Evolutionary conservation across 1,140 invertebrate genomes (phyloP).

Genomic region (Zaprionus capensis): DNA sequence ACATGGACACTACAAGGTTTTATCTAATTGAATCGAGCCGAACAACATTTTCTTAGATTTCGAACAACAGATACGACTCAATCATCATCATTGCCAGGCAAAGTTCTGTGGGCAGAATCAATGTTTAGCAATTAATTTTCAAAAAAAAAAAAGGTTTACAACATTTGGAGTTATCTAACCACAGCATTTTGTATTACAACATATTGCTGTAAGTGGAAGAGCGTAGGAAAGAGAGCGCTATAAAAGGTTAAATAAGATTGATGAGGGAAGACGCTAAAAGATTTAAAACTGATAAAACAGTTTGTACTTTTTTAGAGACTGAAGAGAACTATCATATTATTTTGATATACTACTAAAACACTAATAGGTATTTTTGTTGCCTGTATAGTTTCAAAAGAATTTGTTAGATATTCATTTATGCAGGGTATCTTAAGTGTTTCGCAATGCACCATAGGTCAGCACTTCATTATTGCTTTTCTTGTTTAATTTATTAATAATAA

Average conservation of each 20-base stretch:
- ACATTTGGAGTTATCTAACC: not conserved
- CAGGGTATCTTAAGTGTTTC: slow-evolving; percentile 7
- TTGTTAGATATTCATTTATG: not conserved
- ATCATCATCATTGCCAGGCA: not conserved
- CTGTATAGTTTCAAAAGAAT: not conserved
- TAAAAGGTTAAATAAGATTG: not conserved
- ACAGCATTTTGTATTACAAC: not conserved
- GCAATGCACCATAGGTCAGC: not conserved
- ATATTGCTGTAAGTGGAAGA: not conserved
- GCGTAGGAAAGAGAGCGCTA: not conserved
- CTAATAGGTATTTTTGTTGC: too few species aligned
- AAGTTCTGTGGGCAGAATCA: slow-evolving; percentile 1
- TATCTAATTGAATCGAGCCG: not conserved
- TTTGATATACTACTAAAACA: too few species aligned
- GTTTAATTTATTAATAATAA: slow-evolving; percentile 47
- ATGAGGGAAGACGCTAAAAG: not conserved
- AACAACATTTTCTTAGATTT: slow-evolving; percentile 1
- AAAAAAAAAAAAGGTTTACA: not conserved
- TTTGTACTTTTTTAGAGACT: not conserved
- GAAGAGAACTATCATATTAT: not conserved
- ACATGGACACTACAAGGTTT: not conserved
- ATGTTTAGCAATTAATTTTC: slow-evolving; percentile 8
- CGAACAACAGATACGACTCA: slow-evolving; percentile 1
- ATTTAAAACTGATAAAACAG: not conserved
- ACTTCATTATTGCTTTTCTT: not conserved